Percentiles rank a stretch among this genome's conserved stretches.
These are phyloP conservation scores for Microtus oregoni DNA, from an alignment of 2,113 vertebrate species.

Conservation along the genomic window DNA sequence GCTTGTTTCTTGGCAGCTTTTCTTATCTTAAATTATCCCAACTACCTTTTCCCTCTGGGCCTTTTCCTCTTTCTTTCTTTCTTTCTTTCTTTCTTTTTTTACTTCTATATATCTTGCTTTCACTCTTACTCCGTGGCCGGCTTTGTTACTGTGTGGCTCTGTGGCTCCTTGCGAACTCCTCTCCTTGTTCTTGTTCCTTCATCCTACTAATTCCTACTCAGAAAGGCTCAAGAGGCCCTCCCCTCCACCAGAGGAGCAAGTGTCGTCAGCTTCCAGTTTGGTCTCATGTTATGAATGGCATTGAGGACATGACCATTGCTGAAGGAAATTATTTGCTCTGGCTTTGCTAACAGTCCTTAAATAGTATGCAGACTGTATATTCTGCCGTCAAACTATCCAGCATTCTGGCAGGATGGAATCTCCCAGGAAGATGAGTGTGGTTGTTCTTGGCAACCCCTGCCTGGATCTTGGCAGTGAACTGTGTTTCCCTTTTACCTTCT, in stretches of 20 bases:
- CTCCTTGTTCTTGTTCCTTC: too few species aligned
- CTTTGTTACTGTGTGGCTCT: too few species aligned
- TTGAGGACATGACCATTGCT: background rate
- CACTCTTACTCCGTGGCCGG: too few species aligned
- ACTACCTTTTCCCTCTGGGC: too few species aligned
- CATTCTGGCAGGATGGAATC: background rate
- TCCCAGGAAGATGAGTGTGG: background rate
- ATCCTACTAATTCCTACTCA: background rate
- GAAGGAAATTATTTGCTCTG: background rate
- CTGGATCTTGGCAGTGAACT: background rate
- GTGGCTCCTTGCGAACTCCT: too few species aligned
- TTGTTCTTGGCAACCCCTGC: background rate
- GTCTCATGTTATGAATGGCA: background rate
- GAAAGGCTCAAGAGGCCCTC: background rate
- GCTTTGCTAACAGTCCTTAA: constrained; percentile 26
- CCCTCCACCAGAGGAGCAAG: background rate
- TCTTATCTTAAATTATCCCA: too few species aligned
- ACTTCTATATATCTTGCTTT: too few species aligned
- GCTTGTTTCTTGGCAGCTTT: too few species aligned
- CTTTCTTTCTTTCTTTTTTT: too few species aligned
- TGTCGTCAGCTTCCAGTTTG: background rate
- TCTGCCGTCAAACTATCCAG: background rate
- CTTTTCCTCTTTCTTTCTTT: too few species aligned
- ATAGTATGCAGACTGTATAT: background rate
- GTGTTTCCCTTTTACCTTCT: background rate